These are phyloP conservation scores for Hypomesus transpacificus DNA, from an alignment of 2,113 vertebrate species.

Conservation along the genomic window DNA sequence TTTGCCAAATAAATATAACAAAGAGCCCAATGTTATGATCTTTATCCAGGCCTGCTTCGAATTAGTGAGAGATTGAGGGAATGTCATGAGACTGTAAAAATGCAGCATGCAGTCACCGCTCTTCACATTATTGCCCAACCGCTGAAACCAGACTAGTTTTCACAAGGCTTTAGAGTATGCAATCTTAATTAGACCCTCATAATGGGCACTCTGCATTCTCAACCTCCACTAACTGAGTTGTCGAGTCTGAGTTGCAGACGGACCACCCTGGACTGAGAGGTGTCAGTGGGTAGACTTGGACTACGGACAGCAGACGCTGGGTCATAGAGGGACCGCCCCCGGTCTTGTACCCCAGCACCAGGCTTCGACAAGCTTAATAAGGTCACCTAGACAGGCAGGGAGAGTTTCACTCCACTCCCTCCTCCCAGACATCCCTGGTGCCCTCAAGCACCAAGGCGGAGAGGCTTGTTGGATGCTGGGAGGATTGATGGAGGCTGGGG, in stretches of 20 bases:
- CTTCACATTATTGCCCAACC: slow-evolving; percentile 56
- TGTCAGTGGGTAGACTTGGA: slow-evolving; percentile 44
- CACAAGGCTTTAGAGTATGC: slow-evolving; percentile 44
- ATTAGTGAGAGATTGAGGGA: slow-evolving; percentile 59
- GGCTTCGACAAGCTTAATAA: slow-evolving; percentile 33
- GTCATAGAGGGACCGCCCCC: too few species aligned
- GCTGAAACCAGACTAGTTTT: slow-evolving; percentile 50
- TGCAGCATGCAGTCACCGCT: slow-evolving; percentile 50
- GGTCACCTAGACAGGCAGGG: slow-evolving; percentile 39
- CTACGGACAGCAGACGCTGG: too few species aligned
- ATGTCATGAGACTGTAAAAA: slow-evolving; percentile 72
- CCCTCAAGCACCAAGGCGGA: slow-evolving; percentile 14
- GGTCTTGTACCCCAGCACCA: too few species aligned
- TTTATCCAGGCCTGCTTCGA: slow-evolving; percentile 62
- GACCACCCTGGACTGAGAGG: slow-evolving; percentile 53
- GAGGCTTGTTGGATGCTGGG: slow-evolving; percentile 6
- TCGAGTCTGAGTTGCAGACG: slow-evolving; percentile 14
- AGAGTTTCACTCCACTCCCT: slow-evolving; percentile 47
- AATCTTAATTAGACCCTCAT: slow-evolving; percentile 52
- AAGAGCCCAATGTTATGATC: slow-evolving; percentile 63
- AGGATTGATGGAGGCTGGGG: neutral
- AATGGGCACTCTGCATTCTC: slow-evolving; percentile 34
- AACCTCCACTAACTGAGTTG: slow-evolving; percentile 26
- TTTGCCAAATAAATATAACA: slow-evolving; percentile 57
- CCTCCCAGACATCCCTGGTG: slow-evolving; percentile 18